Percentiles rank a stretch among this genome's conserved stretches.
These are phyloP conservation scores for Malurus splendens DNA, from an alignment of 2,797 vertebrate species.

Conservation along the genomic window DNA sequence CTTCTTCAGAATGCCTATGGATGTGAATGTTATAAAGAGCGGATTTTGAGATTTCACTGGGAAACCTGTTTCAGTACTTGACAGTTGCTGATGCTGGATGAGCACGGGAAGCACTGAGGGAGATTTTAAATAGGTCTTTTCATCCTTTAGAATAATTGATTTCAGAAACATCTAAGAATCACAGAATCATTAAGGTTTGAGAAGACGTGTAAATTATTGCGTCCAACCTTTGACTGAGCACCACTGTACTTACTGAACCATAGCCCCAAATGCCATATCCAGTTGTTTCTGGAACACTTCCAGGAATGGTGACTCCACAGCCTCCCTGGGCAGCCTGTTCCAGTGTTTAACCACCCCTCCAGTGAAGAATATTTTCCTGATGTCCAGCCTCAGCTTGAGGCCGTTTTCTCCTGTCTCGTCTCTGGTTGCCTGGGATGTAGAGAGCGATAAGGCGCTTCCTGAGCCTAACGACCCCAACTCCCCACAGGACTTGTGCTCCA, in stretches of 20 bases:
- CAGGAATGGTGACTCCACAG: not conserved
- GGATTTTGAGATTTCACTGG: not conserved
- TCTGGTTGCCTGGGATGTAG: too few species aligned
- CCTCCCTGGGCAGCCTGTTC: not conserved
- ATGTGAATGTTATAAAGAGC: not conserved
- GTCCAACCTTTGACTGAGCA: not conserved
- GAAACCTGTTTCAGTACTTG: not conserved
- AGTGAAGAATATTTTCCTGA: not conserved
- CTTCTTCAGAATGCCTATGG: not conserved
- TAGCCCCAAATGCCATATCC: accelerated
- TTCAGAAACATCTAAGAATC: not conserved
- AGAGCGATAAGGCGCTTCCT: not conserved
- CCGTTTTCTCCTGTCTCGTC: accelerated
- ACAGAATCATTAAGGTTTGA: not conserved
- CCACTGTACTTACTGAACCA: accelerated
- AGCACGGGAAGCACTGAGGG: not conserved
- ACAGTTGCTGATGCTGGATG: not conserved
- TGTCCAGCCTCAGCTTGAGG: not conserved
- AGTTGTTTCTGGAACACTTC: not conserved
- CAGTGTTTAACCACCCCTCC: not conserved
- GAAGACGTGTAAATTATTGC: not conserved
- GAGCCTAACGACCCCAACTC: accelerated
- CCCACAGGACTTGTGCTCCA: accelerated
- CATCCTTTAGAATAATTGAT: not conserved
- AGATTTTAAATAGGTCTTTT: not conserved